phyloP scores from a whole-genome alignment of 2,888 invertebrate species.

The Clepsis dumicolana region DNA sequence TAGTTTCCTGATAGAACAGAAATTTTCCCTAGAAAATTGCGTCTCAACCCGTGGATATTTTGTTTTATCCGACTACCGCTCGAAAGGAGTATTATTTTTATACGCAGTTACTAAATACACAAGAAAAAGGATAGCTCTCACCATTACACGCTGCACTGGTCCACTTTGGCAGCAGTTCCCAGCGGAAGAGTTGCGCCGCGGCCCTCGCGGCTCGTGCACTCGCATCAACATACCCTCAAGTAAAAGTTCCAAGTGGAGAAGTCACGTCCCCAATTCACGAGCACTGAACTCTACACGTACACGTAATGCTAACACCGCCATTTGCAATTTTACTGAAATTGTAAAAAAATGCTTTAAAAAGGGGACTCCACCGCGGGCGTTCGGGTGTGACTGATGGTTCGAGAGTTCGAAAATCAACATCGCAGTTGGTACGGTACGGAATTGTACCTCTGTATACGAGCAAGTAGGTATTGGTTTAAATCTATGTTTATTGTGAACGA shows the following conservation, averaged over 20 bases:
- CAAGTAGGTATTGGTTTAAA: neutral
- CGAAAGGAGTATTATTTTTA: too few species aligned
- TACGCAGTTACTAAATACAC: too few species aligned
- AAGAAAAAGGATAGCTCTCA: too few species aligned
- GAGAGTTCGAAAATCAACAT: constrained; percentile 2
- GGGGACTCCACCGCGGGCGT: neutral
- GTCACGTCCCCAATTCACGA: constrained; percentile 45
- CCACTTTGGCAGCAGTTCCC: constrained; percentile 51
- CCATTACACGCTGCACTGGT: constrained; percentile 24
- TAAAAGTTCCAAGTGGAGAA: constrained; percentile 49
- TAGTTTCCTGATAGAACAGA: too few species aligned
- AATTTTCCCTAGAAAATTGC: too few species aligned
- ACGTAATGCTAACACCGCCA: constrained; percentile 33
- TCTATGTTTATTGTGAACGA: neutral
- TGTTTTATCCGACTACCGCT: too few species aligned
- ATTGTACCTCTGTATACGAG: neutral
- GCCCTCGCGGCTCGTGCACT: constrained; percentile 61
- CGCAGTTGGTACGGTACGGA: neutral
- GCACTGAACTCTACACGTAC: constrained; percentile 47
- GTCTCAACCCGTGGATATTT: too few species aligned
- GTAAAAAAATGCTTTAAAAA: neutral
- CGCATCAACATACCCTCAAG: constrained; percentile 66
- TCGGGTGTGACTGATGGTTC: neutral
- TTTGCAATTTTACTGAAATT: constrained; percentile 31
- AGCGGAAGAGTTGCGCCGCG: constrained; percentile 50